These are phyloP conservation scores for Pterostichus niger DNA, from an alignment of 2,888 invertebrate species.

Conservation along the genomic window DNA sequence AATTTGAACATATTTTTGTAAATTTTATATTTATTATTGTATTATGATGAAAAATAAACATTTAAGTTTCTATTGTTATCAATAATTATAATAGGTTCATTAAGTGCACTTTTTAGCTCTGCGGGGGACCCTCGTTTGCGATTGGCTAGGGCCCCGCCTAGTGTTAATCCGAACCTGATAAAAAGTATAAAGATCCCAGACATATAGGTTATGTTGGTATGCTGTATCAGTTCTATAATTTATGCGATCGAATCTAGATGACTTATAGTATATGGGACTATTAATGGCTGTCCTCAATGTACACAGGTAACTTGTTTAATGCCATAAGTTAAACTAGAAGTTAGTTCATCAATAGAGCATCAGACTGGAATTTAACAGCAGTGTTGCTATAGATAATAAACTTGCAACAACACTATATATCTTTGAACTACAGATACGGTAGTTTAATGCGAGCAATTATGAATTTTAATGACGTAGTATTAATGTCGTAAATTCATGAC, in stretches of 20 bases:
- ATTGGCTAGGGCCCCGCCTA: too few species aligned
- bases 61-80: too few species aligned
- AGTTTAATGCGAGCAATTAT: slow-evolving; percentile 47
- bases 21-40: too few species aligned
- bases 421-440: slow-evolving; percentile 37
- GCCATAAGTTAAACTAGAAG: slow-evolving; percentile 35
- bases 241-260: background rate
- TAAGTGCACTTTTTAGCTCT: too few species aligned
- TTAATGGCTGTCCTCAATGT: slow-evolving; percentile 35
- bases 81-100: too few species aligned
- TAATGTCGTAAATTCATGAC: slow-evolving; percentile 42
- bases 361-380: slow-evolving; percentile 27
- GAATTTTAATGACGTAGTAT: slow-evolving; percentile 38
- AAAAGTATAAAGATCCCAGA: too few species aligned
- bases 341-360: slow-evolving; percentile 48
- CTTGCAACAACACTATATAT: slow-evolving; percentile 34
- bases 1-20: too few species aligned
- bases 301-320: slow-evolving; percentile 39
- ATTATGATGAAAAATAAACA: too few species aligned
- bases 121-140: too few species aligned
- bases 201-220: too few species aligned
- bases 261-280: slow-evolving; percentile 4
- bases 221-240: background rate
- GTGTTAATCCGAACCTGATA: too few species aligned
- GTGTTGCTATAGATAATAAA: slow-evolving; percentile 17